Conservation (phyloP, 2,113 vertebrate genomes). For the Ursus arctos region DNA sequence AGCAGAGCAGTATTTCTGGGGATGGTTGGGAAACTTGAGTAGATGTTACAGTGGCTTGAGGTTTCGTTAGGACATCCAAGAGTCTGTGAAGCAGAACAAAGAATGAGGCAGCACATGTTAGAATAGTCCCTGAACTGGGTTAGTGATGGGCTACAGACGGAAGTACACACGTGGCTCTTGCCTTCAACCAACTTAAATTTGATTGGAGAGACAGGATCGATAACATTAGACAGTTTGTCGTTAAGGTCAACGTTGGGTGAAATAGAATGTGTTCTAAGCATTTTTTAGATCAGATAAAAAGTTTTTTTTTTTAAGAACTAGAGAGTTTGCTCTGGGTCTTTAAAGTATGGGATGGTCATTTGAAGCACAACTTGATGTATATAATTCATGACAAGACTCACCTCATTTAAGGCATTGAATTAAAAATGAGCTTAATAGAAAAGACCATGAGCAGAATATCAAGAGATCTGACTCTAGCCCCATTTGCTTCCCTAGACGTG, state of each 20-base stretch:
- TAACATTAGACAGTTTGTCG: conserved; percentile 3
- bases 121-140: not conserved
- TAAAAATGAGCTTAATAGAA: conserved; percentile 16
- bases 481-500: not conserved
- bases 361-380: not conserved
- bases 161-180: not conserved
- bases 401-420: not conserved
- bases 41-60: not conserved
- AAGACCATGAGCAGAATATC: not conserved
- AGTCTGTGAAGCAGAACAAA: conserved; percentile 38
- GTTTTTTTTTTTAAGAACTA: not conserved
- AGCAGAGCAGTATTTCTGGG: not conserved
- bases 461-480: not conserved
- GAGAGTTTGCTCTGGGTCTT: not conserved
- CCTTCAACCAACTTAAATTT: conserved; percentile 10
- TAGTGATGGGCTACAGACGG: not conserved
- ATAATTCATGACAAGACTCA: not conserved
- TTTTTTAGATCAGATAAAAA: conserved; percentile 50
- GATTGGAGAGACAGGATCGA: not conserved
- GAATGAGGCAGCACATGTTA: not conserved
- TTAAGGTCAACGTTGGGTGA: conserved; percentile 25
- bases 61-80: not conserved
- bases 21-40: conserved; percentile 21
- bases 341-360: not conserved
- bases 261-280: not conserved